phyloP scores from a whole-genome alignment of 2,113 vertebrate species.

The Lepisosteus oculatus region DNA sequence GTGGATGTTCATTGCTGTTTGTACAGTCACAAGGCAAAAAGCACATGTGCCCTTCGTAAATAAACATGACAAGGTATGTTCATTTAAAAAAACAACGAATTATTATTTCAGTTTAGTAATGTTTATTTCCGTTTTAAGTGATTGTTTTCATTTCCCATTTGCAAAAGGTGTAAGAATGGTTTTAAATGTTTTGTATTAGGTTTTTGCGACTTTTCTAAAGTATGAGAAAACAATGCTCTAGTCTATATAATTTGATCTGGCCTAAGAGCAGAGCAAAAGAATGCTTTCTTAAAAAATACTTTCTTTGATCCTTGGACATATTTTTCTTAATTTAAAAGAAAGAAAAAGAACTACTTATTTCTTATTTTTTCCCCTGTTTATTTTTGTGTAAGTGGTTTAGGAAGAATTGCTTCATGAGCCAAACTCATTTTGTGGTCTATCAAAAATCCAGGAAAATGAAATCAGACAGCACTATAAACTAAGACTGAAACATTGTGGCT shows the following conservation, averaged over 20 bases:
- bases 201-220: no score
- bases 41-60: conserved; percentile 1
- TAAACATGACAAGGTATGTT: background rate
- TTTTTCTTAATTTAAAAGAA: conserved; percentile 30
- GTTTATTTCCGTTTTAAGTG: no score
- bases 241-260: no score
- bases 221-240: no score
- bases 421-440: conserved; percentile 50
- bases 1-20: no score
- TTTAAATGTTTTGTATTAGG: no score
- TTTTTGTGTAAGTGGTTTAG: conserved; percentile 52
- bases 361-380: conserved; percentile 45
- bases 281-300: conserved; percentile 7
- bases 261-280: no score
- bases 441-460: conserved; percentile 43
- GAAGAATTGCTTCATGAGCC: conserved; percentile 40
- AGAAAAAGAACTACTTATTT: conserved; percentile 20
- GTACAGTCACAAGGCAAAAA: background rate
- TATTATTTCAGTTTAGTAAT: no score
- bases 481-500: conserved; percentile 37
- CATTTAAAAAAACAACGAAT: no score
- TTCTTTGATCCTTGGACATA: conserved; percentile 30
- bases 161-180: no score
- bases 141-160: no score
- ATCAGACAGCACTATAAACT: conserved; percentile 43